A percentile compares a stretch with the other conserved stretches of the same genome.
phyloP scores from a whole-genome alignment of 1,140 invertebrate species.

The Caenorhabditis tropicalis region DNA sequence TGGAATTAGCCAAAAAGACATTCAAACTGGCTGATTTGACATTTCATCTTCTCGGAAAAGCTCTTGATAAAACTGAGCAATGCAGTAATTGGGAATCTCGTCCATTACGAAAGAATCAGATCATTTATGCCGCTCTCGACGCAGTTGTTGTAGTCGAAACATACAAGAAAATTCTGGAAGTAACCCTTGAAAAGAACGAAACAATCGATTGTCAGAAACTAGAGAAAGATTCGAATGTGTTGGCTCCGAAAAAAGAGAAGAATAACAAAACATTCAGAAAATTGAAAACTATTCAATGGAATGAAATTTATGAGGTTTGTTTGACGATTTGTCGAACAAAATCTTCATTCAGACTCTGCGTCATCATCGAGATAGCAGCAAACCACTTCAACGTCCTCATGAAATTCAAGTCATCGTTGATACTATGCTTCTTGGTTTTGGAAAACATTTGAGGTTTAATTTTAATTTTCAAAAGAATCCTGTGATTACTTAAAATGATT shows the following conservation, averaged over 20 bases:
- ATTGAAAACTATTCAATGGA: background rate
- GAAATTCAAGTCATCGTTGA: constrained; percentile 19
- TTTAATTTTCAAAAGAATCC: no score
- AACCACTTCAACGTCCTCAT: background rate
- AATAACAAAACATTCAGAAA: background rate
- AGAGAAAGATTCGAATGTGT: background rate
- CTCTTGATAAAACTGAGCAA: constrained; percentile 19
- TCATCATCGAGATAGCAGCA: background rate
- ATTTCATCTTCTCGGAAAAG: background rate
- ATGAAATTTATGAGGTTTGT: background rate
- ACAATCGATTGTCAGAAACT: background rate
- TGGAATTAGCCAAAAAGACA: background rate
- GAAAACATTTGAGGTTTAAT: constrained; percentile 15
- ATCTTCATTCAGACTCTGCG: background rate
- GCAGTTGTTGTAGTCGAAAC: background rate
- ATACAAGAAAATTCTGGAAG: background rate
- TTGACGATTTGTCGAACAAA: background rate
- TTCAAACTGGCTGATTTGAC: constrained; percentile 29
- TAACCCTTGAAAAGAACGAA: background rate
- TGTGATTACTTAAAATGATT: background rate
- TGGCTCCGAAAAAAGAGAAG: constrained; percentile 17
- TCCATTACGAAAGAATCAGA: constrained; percentile 4
- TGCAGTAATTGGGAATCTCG: constrained; percentile 34
- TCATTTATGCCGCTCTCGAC: background rate
- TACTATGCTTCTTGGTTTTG: constrained; percentile 18